Evolutionary conservation across 1,140 invertebrate genomes (phyloP), one percentile per base, ranked within the genome.

Genomic region (Neodiprion virginianus): DNA sequence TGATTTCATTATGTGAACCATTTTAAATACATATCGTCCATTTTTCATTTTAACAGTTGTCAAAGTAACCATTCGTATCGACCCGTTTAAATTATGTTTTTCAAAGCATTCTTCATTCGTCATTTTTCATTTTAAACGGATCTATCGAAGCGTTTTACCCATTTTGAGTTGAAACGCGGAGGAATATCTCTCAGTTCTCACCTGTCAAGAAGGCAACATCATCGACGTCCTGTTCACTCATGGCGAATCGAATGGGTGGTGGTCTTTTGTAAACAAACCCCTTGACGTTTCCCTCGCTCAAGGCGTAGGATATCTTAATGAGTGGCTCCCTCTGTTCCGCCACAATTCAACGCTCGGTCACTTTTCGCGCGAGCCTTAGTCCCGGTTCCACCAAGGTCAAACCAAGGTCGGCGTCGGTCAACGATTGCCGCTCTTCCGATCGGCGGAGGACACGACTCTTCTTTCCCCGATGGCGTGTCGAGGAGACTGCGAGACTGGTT

Each of bases 181-280:
- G 2, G 28, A 14, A 0, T 71, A 7, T n/a, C n/a, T 80, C 81
- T 21, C 17, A 21, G 17, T 21, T 21, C 17, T 84, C 78, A 95
- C 95, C 96, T 91, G 96, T 96, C 83, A 97, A 89, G 90, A 97
- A 97, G 50, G 96, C 95, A 81, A 96, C 95, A 90, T 97, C 96
- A 86, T 97, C 96, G 80, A 97, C 92, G 91, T 97, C 96, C 86
- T 95, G 95, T 83, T 97, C 95, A 86, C 94, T 94, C 93, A 94
- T 95, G 75, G 82, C 83, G 84, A 88, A 86, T 74, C 84, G 83
- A 83, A 83, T 86, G 50, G 85, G 85, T 66, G 81, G 81, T 72
- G 83, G 80, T 80, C 87, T 83, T 74, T 84, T 84, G 83, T 87
- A 89, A 79, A 89, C 88, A 82, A 89, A 87, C 73, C 87, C 86